These are phyloP conservation scores for Stenoptilia bipunctidactyla DNA, from an alignment of 2,888 invertebrate species.

Conservation along the genomic window DNA sequence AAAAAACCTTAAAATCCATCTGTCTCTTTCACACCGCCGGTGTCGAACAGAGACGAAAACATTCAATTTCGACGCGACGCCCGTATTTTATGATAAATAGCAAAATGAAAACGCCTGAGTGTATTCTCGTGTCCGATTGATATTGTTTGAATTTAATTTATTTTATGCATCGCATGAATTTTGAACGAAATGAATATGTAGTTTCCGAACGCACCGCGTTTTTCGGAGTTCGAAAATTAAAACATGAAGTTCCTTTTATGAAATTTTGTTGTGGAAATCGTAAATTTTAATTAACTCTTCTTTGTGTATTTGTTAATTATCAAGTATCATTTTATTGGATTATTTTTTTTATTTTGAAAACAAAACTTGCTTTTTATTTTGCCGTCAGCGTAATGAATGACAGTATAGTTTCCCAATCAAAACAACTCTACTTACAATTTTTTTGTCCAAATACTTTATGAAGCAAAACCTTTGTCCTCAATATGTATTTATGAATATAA, in stretches of 20 bases:
- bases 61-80: slow-evolving; percentile 42
- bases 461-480: too few species aligned
- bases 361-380: too few species aligned
- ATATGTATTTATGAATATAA: too few species aligned
- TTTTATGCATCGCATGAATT: slow-evolving; percentile 42
- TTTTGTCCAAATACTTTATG: too few species aligned
- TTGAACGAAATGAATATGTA: slow-evolving; percentile 38
- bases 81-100: slow-evolving; percentile 62
- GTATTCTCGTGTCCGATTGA: slow-evolving; percentile 59
- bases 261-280: slow-evolving; percentile 13
- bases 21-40: slow-evolving; percentile 25
- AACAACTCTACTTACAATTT: too few species aligned
- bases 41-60: slow-evolving; percentile 25
- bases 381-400: too few species aligned
- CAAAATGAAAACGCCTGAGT: slow-evolving; percentile 42
- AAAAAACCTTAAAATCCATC: slow-evolving; percentile 24
- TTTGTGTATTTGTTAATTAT: too few species aligned
- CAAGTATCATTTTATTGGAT: too few species aligned
- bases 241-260: slow-evolving; percentile 23
- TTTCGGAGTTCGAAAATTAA: slow-evolving; percentile 17
- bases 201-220: slow-evolving; percentile 15
- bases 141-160: slow-evolving; percentile 57
- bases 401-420: too few species aligned
- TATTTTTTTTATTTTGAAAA: too few species aligned
- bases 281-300: neutral